Base-by-base conservation (phyloP, 2,113 vertebrate species). In the Eublepharis macularius region DNA sequence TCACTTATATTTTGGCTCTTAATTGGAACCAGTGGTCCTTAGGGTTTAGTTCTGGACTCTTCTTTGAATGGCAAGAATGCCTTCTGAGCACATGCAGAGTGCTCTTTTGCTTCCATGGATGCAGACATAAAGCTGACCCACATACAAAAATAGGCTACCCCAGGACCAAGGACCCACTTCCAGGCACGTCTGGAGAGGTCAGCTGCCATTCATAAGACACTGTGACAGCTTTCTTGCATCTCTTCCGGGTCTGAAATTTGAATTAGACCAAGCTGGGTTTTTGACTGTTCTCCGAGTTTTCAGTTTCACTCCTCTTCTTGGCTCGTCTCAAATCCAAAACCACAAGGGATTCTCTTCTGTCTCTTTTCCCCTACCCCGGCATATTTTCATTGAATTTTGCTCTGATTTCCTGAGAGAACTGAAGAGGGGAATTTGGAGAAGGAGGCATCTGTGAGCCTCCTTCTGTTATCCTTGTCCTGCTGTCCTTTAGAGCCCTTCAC, bases 271-370 rank as follows among this genome's bases (percentile, higher is more conserved):
- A 6, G 6, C 29, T 11, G 43, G 73, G 26, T 29, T 19, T 29
- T 29, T 17, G 24, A 24, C n/a, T 12, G 68, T 1, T 51, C 10
- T 49, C 26, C 2, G 36, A 73, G 49, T 54, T 32, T 41, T 54
- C 76, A 14, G 70, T 36, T 63, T 26, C 34, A 0, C 2, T 14
- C 49, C 1, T 2, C 0, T 29, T 54, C 36, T 68, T 76, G 70
- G 69, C 51, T 0, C 0, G 0, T 26, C 65, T 47, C n/a, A 8
- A 6, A 21, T 47, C 21, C 16, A 21, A 21, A 63, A n/a, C 29
- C 29, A 16, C 39, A 1, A 43, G 29, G 81, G 69, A 21, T 21
- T 19, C 36, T 2, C 34, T 45, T 54, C 19, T 8, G 13, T 57
- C 54, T 51, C 24, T 34, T 21, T 36, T 49, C 13, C 4, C 32